A percentile compares a stretch with the other conserved stretches of the same genome.
Conservation (phyloP, 2,888 invertebrate genomes). For the Apantesis nais region DNA sequence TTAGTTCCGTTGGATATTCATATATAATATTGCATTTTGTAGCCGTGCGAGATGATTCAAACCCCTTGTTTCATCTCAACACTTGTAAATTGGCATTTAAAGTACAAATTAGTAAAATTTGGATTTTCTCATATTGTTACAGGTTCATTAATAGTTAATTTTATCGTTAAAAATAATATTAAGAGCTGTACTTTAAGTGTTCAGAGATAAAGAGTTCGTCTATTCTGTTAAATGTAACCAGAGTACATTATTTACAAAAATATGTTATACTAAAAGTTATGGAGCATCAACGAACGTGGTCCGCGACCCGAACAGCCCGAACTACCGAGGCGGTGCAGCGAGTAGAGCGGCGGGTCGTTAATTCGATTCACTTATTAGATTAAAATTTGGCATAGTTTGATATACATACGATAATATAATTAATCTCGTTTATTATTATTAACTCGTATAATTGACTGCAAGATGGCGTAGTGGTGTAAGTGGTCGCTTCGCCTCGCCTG, state of each 20-base stretch:
- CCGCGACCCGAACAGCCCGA: slow-evolving; percentile 1
- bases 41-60: slow-evolving; percentile 79
- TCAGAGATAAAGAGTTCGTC: slow-evolving; percentile 79
- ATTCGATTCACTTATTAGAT: too few relatives aligned
- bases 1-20: slow-evolving; percentile 74
- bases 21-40: slow-evolving; percentile 70
- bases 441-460: too few relatives aligned
- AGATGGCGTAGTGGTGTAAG: too few relatives aligned
- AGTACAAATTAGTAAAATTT: slow-evolving; percentile 86
- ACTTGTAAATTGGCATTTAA: slow-evolving; percentile 85
- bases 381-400: too few relatives aligned
- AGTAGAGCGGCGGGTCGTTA: background rate
- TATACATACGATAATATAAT: too few relatives aligned
- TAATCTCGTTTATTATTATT: too few relatives aligned
- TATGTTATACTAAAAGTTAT: slow-evolving; percentile 56
- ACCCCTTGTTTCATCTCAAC: slow-evolving; percentile 78
- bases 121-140: slow-evolving; percentile 85
- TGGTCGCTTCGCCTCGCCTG: too few relatives aligned
- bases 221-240: slow-evolving; percentile 77
- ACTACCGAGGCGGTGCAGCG: background rate
- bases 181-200: slow-evolving; percentile 86
- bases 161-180: slow-evolving; percentile 79
- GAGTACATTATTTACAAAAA: slow-evolving; percentile 63
- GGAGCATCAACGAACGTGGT: slow-evolving; percentile 48
- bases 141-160: slow-evolving; percentile 85